Conservation (phyloP, 2,888 invertebrate genomes). For the Chaetogeoica ovagalla region DNA sequence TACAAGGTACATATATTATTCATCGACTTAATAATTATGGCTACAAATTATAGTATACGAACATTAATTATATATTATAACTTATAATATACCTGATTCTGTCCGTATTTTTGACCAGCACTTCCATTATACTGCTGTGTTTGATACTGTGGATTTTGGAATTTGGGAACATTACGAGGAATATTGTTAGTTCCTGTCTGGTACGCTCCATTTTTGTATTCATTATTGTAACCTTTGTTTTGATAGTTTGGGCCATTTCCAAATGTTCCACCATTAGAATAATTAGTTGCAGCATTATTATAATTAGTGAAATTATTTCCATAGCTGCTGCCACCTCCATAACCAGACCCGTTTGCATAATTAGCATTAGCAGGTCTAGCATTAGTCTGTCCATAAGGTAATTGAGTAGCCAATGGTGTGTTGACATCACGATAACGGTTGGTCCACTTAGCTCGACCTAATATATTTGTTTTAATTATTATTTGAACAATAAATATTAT, state of each 20-base stretch:
- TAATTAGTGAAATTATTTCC: slow-evolving; percentile 45
- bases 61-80: not conserved
- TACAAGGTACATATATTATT: not conserved
- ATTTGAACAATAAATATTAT: not conserved
- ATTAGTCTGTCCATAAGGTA: slow-evolving; percentile 41
- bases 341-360: slow-evolving; percentile 42
- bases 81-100: slow-evolving; percentile 33
- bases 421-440: slow-evolving; percentile 51
- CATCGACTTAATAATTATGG: too few species aligned
- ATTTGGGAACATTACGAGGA: slow-evolving; percentile 59
- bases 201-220: slow-evolving; percentile 40
- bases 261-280: slow-evolving; percentile 21
- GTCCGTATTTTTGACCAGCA: slow-evolving; percentile 34
- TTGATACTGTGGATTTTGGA: slow-evolving; percentile 59
- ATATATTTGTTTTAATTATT: not conserved
- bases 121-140: slow-evolving; percentile 52
- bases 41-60: not conserved
- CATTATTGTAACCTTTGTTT: slow-evolving; percentile 40
- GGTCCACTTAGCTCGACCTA: slow-evolving; percentile 50
- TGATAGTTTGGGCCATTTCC: slow-evolving; percentile 44
- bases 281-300: slow-evolving; percentile 31
- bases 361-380: slow-evolving; percentile 26
- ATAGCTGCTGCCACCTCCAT: slow-evolving; percentile 27
- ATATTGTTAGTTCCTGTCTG: slow-evolving; percentile 39
- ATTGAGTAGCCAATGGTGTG: slow-evolving; percentile 38